Conservation (phyloP, 2,113 vertebrate species). For the Onychorhynchus coronatus region DNA sequence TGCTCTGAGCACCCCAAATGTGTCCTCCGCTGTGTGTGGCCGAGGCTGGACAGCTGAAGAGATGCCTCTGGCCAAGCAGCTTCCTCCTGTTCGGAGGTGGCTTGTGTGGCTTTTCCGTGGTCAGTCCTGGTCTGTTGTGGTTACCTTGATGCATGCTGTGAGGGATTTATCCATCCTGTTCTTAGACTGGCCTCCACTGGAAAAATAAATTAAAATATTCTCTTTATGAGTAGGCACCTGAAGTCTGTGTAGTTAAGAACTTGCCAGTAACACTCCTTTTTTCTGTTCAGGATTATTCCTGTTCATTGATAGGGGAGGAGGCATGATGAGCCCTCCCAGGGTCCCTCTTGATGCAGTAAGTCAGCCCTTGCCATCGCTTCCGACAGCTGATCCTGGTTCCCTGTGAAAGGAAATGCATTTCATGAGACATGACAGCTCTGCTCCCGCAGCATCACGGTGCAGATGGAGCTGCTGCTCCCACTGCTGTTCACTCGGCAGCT, state of each 20-base stretch:
- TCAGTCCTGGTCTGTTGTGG: neutral
- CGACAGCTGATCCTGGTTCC: neutral
- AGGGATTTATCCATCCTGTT: neutral
- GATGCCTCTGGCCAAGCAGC: neutral
- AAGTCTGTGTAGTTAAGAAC: neutral
- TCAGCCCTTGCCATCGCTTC: neutral
- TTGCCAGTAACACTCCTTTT: neutral
- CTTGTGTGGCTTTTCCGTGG: fast-evolving
- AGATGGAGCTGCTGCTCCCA: neutral
- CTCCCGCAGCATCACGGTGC: neutral
- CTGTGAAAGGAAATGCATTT: neutral
- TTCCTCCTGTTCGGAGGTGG: fast-evolving
- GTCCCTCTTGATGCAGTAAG: neutral
- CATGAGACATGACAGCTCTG: neutral
- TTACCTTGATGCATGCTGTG: fast-evolving
- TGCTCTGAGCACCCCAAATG: fast-evolving
- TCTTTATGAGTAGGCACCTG: neutral
- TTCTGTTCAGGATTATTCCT: neutral
- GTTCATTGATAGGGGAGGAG: neutral
- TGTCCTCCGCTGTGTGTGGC: fast-evolving
- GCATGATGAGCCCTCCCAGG: neutral
- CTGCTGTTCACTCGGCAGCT: neutral
- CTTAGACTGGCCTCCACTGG: fast-evolving
- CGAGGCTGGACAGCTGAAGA: fast-evolving
- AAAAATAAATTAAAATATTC: neutral